Evolutionary conservation across 2,888 invertebrate genomes (phyloP).

Genomic region (Tachina grossa): DNA sequence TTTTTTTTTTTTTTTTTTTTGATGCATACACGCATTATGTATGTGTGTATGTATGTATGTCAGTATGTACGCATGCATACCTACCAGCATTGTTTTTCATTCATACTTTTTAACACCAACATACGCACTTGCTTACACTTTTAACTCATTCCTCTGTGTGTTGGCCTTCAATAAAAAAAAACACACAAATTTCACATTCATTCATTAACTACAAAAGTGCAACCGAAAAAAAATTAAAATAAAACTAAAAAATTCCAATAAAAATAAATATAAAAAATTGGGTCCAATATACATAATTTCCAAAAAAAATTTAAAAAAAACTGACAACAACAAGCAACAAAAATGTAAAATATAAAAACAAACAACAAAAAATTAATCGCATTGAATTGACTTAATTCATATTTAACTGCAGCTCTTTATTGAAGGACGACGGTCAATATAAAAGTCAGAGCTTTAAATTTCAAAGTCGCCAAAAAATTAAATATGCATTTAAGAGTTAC

Average conservation of each 20-base stretch:
- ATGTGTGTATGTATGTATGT: too few relatives aligned
- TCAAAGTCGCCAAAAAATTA: not conserved
- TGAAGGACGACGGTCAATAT: conserved; percentile 10
- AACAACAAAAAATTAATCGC: conserved; percentile 78
- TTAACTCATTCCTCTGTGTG: conserved; percentile 60
- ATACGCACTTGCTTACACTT: conserved; percentile 36
- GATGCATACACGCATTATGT: conserved; percentile 1
- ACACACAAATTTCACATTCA: conserved; percentile 42
- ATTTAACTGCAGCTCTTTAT: conserved; percentile 76
- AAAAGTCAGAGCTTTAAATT: conserved; percentile 11
- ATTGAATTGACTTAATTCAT: conserved; percentile 80
- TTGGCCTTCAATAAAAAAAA: not conserved
- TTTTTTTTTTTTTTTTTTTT: not conserved
- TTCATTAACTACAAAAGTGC: conserved; percentile 66
- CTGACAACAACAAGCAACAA: conserved; percentile 36
- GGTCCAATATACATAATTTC: conserved; percentile 49
- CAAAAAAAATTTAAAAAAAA: conserved; percentile 48
- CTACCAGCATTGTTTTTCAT: conserved; percentile 55
- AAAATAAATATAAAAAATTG: conserved; percentile 62
- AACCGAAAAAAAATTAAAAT: conserved; percentile 55
- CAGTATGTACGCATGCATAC: conserved; percentile 22
- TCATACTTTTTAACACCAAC: conserved; percentile 52
- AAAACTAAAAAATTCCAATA: conserved; percentile 64
- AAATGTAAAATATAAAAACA: conserved; percentile 68
- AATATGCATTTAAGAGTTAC: not conserved